Evolutionary conservation across 2,113 vertebrate species (phyloP), one percentile per base, ranked within the genome.

Genomic region (Anolis sagrei): DNA sequence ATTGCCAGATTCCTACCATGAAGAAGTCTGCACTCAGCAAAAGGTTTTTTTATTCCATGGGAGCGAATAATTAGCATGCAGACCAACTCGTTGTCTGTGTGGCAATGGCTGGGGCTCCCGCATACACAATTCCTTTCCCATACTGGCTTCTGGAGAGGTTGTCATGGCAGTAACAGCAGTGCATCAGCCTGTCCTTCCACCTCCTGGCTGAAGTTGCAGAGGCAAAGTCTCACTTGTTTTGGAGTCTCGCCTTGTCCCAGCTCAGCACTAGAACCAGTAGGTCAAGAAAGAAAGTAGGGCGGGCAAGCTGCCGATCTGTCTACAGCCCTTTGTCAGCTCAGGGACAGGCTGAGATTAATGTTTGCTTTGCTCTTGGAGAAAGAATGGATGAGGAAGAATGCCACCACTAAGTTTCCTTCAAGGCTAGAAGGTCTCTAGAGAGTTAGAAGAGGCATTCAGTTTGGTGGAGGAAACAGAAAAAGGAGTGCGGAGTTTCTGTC

Each of bases 81-180:
- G 21, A 51, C 70, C 44, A 36, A 29, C 70, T 74, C 36, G 18
- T 86, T 75, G 78, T 86, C 84, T 81, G 84, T 74, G 39, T 86
- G 44, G 58, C 21, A 39, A n/a, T 81, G 44, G 25, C 61, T n/a
- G 54, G 76, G 83, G 51, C 34, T 62, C 36, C 66, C 51, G 54
- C 0, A 6, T 74, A 64, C 54, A 25, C 23, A 18, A 29, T 58
- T 48, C 61, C 68, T 44, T 64, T 78, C 70, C 48, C 27, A n/a
- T 74, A 61, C 25, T 48, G 44, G n/a, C 36, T 73, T 18, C 77
- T 86, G n/a, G 9, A 86, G 25, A 29, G 68, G 89, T 92, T 88
- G 90, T 92, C 92, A 80, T 66, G 91, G 93, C 88, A 92, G 92
- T 88, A 82, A 54, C 76, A 48, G 32, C 83, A 81, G n/a, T 79